These are phyloP conservation scores for Chironex yamaguchii DNA, from an alignment of 30 jellyfish, hydroid and myxozoan genomes.

Conservation along the genomic window DNA sequence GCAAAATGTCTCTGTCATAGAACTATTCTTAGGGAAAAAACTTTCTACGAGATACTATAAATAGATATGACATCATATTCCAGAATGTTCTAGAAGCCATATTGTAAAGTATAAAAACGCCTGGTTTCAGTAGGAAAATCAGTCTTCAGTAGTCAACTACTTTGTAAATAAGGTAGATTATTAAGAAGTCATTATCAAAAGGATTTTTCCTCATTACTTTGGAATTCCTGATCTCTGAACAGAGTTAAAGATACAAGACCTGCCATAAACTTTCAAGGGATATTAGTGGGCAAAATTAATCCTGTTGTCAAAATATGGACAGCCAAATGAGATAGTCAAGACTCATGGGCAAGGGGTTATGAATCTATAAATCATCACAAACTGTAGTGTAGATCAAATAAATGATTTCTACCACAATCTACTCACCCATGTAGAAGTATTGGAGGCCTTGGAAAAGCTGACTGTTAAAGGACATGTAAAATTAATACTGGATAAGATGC, in stretches of 20 bases:
- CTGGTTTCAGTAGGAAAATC: no score
- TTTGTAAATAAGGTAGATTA: no score
- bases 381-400: not conserved
- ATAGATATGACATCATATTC: no score
- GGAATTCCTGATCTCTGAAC: no score
- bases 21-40: no score
- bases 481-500: not conserved
- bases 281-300: not conserved
- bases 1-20: no score
- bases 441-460: not conserved
- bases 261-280: not conserved
- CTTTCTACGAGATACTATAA: no score
- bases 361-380: not conserved
- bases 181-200: no score
- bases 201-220: no score
- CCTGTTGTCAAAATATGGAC: not conserved
- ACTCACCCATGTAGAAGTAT: not conserved
- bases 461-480: not conserved
- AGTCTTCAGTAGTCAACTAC: no score
- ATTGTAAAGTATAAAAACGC: no score
- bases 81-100: no score
- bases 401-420: not conserved
- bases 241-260: not conserved
- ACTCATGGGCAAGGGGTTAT: not conserved
- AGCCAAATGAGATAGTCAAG: not conserved